A percentile compares a stretch with the other conserved stretches of the same genome.
phyloP scores from a whole-genome alignment of 2,113 vertebrate genomes.

The Chaetorhynchus papuensis region DNA sequence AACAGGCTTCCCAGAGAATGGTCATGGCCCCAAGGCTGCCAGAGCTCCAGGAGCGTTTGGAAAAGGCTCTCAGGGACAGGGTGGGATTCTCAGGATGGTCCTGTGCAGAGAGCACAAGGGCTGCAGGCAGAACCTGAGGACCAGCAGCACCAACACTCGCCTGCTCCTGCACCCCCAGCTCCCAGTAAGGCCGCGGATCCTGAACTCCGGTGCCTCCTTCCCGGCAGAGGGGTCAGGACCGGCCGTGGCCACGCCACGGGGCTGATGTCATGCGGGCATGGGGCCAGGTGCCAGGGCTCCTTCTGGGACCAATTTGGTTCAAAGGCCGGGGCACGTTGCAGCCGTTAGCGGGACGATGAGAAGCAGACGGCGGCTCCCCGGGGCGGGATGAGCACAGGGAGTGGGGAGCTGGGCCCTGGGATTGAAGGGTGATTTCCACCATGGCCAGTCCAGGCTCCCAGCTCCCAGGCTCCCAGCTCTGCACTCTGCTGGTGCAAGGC shows the following conservation, averaged over 20 bases:
- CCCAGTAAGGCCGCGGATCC: rapidly evolving
- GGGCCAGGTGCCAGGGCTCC: neutral
- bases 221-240: neutral
- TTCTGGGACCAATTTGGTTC: constrained; percentile 19
- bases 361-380: neutral
- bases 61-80: rapidly evolving
- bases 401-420: neutral
- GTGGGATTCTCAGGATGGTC: neutral
- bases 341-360: neutral
- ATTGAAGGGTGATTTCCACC: neutral
- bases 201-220: neutral
- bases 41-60: neutral
- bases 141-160: neutral
- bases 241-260: rapidly evolving
- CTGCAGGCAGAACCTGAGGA: neutral
- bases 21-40: neutral
- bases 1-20: neutral
- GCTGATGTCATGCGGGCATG: neutral
- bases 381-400: rapidly evolving
- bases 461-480: neutral
- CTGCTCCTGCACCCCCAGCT: neutral
- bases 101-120: neutral
- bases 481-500: neutral
- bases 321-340: neutral
- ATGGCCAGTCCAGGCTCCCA: rapidly evolving